Evolutionary conservation across 2,113 vertebrate species (phyloP), one percentile per base, ranked within the genome.

Genomic region (Psilopogon haemacephalus): DNA sequence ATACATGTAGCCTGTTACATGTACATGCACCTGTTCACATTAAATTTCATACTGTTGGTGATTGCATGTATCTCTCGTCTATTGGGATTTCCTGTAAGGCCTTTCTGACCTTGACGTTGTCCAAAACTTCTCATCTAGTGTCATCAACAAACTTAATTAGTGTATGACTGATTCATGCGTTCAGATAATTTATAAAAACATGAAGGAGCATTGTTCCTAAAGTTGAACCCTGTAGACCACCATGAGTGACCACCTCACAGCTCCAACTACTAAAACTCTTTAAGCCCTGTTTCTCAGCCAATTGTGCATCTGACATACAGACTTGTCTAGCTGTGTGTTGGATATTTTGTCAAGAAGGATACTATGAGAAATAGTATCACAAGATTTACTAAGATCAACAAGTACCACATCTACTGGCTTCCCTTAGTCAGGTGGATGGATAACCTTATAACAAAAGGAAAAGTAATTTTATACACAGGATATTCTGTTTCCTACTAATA

Each of bases 251-350:
- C 48, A 9, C 1, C 19, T 12, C 8, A 10, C 21, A 60, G 37
- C 3, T 2, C 5, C 8, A 11, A 44, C 63, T 42, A 37, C 35
- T 26, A n/a, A 3, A 70, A 44, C 13, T 0, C 2, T 78, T 33
- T 32, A 15, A 17, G 26, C 3, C 8, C 3, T 1, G 52, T 3
- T 4, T 2, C 5, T 56, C 18, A 55, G 4, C 4, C 9, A n/a
- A 6, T 27, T 35, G 24, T 56, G 60, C 21, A 59, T 10, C 12
- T 33, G 42, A 11, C 1, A 0, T 8, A 12, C 3, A 4, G 18
- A 67, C 7, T 21, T 60, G 8, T 38, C 28, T 28, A 18, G 9
- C 32, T 59, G 23, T 44, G 3, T 17, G 14, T 3, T 40, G 21
- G 8, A 67, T 5, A 13, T 62, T 62, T 58, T 58, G 35, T 48